phyloP scores from a whole-genome alignment of 2,888 invertebrate species.

The Cerceris rybyensis region DNA sequence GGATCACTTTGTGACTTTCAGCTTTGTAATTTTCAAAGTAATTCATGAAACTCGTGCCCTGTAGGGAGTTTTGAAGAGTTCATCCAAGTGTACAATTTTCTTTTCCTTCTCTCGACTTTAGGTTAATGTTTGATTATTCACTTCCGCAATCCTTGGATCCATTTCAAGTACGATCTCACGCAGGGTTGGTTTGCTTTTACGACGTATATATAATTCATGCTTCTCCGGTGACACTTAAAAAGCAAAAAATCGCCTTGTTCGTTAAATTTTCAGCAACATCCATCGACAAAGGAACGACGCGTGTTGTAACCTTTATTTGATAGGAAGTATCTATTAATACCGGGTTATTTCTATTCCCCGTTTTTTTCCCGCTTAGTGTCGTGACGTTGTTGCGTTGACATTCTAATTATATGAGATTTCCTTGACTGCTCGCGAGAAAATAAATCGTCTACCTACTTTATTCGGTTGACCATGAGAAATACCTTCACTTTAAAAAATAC shows the following conservation, averaged over 20 bases:
- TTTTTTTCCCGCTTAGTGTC: slow-evolving; percentile 1
- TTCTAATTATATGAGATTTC: slow-evolving; percentile 18
- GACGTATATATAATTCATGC: no score
- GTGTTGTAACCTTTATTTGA: slow-evolving; percentile 8
- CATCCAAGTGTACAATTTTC: no score
- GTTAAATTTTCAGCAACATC: not conserved
- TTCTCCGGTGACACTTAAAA: not conserved
- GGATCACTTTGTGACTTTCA: not conserved
- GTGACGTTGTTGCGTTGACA: slow-evolving; percentile 17
- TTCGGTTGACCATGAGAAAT: not conserved
- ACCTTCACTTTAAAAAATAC: not conserved
- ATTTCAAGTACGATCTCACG: not conserved
- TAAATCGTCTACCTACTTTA: not conserved
- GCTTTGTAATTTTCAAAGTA: no score
- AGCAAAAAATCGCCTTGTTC: not conserved
- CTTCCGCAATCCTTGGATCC: not conserved
- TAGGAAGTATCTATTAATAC: slow-evolving; percentile 38
- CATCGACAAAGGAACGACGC: not conserved
- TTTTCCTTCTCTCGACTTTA: no score
- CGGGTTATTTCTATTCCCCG: slow-evolving; percentile 22
- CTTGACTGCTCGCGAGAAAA: not conserved
- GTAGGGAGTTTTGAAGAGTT: no score
- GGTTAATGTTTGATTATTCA: no score
- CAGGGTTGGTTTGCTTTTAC: no score
- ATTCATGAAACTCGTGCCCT: no score